Base-by-base conservation (phyloP, 2,888 invertebrate species). In the Boloria euphrosyne region DNA sequence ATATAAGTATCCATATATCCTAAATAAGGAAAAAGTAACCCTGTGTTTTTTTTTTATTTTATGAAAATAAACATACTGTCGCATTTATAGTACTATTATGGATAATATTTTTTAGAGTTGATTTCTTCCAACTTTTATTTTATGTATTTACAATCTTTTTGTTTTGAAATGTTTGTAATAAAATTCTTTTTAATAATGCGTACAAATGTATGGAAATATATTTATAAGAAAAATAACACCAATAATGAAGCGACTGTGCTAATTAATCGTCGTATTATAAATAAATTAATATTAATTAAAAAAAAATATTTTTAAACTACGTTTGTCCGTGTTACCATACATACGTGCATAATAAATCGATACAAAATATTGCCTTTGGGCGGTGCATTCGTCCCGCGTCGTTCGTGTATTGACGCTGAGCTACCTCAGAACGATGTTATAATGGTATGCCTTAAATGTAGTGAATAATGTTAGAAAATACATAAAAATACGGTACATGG, bases 391-490 rank as follows among this genome's bases (percentile, higher is more conserved):
- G 47, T 27, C 57, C 57, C 49, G 27, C 49, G 27, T 47, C n/a
- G 47, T 49, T 49, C 47, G 47, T 16, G 4, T 49, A 16, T 16
- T 16, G 47, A n/a, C n/a, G 16, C 31, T 7, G 31, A 38, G 7
- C 59, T 59, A 59, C 59, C 59, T 59, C 59, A 59, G 59, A 47
- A 59, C 59, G 47, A 17, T 49, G 47, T 10, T n/a, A 13, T 47
- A 58, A 38, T 16, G 27, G 27, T 58, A 49, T 31, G 58, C 58
- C 58, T 58, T 58, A 58, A 10, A 38, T 38, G 7, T 38, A 38
- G 31, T 38, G 7, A 10, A 38, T 38, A 38, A 38, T 38, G 10
- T 38, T 38, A 38, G 31, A 10, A n/a, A n/a, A n/a, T n/a, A n/a
- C n/a, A n/a, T n/a, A n/a, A n/a, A n/a, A 38, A 47, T 47, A 47